Evolutionary conservation across 1,140 invertebrate genomes (phyloP).

Genomic region (Listronotus oregonensis): DNA sequence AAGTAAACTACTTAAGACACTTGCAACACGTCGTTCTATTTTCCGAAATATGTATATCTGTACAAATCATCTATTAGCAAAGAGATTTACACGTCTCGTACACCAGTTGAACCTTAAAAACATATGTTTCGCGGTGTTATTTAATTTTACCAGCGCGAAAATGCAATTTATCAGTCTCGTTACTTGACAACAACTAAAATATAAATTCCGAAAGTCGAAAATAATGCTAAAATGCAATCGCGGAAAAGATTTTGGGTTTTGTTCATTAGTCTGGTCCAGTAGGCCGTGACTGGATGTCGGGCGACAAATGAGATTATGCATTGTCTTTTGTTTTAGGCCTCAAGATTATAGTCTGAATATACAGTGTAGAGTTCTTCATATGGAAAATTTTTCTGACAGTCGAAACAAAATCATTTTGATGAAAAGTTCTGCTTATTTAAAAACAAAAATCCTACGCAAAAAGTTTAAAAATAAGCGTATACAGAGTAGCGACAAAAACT

Average conservation of each 20-base stretch:
- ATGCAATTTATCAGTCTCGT: constrained; percentile 22
- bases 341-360: no score
- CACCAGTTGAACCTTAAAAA: constrained; percentile 1
- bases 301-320: constrained; percentile 13
- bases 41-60: background rate
- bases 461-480: no score
- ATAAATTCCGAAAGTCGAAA: constrained; percentile 25
- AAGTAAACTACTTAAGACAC: no score
- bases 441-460: no score
- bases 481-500: no score
- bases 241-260: constrained; percentile 29
- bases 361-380: no score
- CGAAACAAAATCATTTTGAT: no score
- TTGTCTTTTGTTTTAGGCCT: constrained; percentile 10
- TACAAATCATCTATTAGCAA: constrained; percentile 3
- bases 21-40: no score
- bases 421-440: no score
- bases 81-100: background rate
- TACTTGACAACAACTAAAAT: constrained; percentile 19
- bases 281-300: constrained; percentile 16
- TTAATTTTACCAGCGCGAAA: constrained; percentile 19
- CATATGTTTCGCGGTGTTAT: constrained; percentile 8
- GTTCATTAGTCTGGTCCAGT: constrained; percentile 21
- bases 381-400: no score
- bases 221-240: constrained; percentile 20